Conservation (phyloP, 2,797 vertebrate species). For the Coilia nasus region DNA sequence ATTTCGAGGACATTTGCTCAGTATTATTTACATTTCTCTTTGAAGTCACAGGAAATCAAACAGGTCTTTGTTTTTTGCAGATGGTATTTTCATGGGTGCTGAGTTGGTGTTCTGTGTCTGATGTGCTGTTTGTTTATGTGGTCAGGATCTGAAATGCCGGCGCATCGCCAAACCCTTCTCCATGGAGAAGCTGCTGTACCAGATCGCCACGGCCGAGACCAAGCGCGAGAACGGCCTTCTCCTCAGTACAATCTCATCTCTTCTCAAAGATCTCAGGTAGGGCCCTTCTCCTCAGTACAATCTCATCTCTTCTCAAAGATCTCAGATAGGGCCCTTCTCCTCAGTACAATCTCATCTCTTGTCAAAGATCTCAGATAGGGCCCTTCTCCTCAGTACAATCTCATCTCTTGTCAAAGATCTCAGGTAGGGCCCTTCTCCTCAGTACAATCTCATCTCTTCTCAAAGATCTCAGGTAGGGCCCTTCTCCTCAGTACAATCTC, state of each 20-base stretch:
- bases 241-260: slow-evolving; percentile 92
- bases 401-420: too few relatives aligned
- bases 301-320: slow-evolving; percentile 95
- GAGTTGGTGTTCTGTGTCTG: neutral
- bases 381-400: too few relatives aligned
- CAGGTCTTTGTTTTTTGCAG: too few relatives aligned
- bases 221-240: slow-evolving; percentile 94
- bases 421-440: slow-evolving; percentile 76
- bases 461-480: too few relatives aligned
- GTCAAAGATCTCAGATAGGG: too few relatives aligned
- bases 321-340: slow-evolving; percentile 96
- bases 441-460: too few relatives aligned
- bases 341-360: slow-evolving; percentile 92
- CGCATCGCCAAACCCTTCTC: slow-evolving; percentile 97
- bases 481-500: too few relatives aligned
- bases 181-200: slow-evolving; percentile 99
- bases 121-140: neutral
- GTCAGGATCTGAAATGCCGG: slow-evolving; percentile 94
- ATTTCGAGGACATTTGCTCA: too few relatives aligned
- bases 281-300: slow-evolving; percentile 85
- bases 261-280: slow-evolving; percentile 98
- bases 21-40: too few relatives aligned
- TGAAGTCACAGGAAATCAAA: too few relatives aligned
- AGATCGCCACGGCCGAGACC: slow-evolving; percentile 95
- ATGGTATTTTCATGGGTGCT: neutral